phyloP scores from a whole-genome alignment of 1,140 invertebrate genomes.

The Lysiphlebus fabarum region DNA sequence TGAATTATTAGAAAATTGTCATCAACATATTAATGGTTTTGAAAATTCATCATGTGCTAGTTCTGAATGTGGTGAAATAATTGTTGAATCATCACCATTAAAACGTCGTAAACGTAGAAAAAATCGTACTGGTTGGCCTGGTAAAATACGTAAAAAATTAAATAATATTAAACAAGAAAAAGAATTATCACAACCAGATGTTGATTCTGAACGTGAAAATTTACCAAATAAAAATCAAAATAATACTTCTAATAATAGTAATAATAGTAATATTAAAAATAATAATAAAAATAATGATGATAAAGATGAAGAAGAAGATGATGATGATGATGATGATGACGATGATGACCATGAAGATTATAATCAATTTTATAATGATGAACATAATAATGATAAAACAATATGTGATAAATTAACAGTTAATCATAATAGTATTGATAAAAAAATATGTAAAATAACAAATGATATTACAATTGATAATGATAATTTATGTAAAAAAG shows the following conservation, averaged over 20 bases:
- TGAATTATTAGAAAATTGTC: constrained; percentile 48
- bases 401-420: constrained; percentile 19
- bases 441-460: too few species aligned
- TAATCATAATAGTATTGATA: background rate
- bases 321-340: constrained; percentile 26
- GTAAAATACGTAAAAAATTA: constrained; percentile 51
- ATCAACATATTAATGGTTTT: constrained; percentile 38
- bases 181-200: constrained; percentile 20
- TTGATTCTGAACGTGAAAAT: constrained; percentile 23
- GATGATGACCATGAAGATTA: constrained; percentile 13
- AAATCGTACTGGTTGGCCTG: constrained; percentile 66
- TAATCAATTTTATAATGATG: constrained; percentile 3
- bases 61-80: constrained; percentile 49
- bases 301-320: constrained; percentile 21
- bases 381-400: constrained; percentile 24
- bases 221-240: constrained; percentile 16
- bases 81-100: constrained; percentile 37
- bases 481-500: constrained; percentile 33
- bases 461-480: constrained; percentile 28
- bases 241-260: background rate
- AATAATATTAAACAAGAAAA: constrained; percentile 26
- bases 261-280: too few species aligned
- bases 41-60: constrained; percentile 50
- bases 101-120: constrained; percentile 48
- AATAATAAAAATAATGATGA: too few species aligned